Conservation (phyloP, 2,888 invertebrate genomes). For the Leucophenga maculata region DNA sequence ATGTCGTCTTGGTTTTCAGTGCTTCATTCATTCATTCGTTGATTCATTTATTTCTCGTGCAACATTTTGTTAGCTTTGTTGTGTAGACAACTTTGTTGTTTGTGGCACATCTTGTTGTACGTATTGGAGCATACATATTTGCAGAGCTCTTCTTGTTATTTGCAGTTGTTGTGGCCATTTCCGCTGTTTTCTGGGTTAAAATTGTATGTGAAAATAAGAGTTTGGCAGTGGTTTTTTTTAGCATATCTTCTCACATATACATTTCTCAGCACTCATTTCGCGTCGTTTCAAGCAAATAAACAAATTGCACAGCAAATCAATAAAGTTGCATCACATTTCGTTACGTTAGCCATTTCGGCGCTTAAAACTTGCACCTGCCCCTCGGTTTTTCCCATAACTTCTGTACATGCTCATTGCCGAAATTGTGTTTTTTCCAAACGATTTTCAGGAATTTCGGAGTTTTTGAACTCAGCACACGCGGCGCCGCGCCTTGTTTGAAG, state of each 20-base stretch:
- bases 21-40: background rate
- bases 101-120: background rate
- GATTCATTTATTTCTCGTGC: background rate
- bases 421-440: background rate
- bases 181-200: background rate
- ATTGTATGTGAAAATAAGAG: too few species aligned
- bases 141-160: background rate
- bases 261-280: background rate
- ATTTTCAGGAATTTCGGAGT: background rate
- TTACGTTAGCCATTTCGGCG: background rate
- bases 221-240: too few species aligned
- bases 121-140: background rate
- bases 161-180: slow-evolving; percentile 4
- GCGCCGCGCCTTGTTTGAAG: background rate
- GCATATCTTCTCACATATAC: slow-evolving; percentile 27
- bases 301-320: slow-evolving; percentile 63
- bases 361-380: too few species aligned
- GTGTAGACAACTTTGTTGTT: background rate
- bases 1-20: background rate
- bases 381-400: too few species aligned
- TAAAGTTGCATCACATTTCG: slow-evolving; percentile 29
- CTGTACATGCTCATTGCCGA: too few species aligned
- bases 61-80: background rate
- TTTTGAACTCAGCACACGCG: background rate
- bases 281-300: slow-evolving; percentile 45